These are phyloP conservation scores for Anorthoa munda DNA, from an alignment of 2,888 invertebrate genomes.

Conservation along the genomic window DNA sequence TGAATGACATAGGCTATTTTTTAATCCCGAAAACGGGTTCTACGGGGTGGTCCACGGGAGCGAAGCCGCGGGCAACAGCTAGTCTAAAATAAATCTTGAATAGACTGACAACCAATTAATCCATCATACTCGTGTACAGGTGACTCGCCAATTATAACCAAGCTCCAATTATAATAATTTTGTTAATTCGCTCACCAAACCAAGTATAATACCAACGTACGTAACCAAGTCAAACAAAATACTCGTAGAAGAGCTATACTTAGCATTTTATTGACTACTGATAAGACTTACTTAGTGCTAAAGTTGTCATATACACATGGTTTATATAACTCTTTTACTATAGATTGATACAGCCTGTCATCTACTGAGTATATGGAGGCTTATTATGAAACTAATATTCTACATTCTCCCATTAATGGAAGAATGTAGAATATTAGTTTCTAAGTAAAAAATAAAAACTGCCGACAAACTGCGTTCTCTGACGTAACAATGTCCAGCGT, in stretches of 20 bases:
- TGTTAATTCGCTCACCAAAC: background rate
- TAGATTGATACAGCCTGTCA: background rate
- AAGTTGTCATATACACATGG: too few species aligned
- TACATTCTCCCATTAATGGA: conserved; percentile 1
- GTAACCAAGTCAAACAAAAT: background rate
- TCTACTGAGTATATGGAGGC: background rate
- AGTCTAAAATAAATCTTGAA: conserved; percentile 13
- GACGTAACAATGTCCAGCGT: too few species aligned
- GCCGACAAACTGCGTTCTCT: too few species aligned
- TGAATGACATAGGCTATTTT: too few species aligned
- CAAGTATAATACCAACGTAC: background rate
- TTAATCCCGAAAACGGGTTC: too few species aligned
- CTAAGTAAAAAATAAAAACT: too few species aligned
- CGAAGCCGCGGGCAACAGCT: too few species aligned
- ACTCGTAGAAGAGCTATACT: background rate
- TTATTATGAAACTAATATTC: background rate
- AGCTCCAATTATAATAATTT: conserved; percentile 6
- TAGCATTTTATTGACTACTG: background rate
- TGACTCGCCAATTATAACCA: conserved; percentile 3
- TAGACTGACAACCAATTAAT: conserved; percentile 17
- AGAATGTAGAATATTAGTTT: conserved; percentile 9
- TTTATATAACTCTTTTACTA: too few species aligned
- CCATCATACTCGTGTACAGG: conserved; percentile 25
- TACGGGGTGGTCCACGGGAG: too few species aligned
- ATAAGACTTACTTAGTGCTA: background rate